Evolutionary conservation across 2,113 vertebrate species (phyloP), one percentile per base, ranked within the genome.

Genomic region (Lycaon pictus): DNA sequence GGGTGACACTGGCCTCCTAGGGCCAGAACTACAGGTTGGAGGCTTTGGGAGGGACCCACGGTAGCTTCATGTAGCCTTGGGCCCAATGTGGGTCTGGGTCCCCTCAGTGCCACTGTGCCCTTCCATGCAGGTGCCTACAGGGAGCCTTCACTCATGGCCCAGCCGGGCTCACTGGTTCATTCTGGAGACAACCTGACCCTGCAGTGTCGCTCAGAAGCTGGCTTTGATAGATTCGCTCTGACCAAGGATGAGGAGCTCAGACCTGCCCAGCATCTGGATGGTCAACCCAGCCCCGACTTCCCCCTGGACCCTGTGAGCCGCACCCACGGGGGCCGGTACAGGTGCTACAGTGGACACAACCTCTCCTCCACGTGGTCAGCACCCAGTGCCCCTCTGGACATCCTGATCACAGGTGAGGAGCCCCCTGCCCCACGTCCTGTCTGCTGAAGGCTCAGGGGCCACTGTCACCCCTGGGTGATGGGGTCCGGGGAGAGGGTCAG

Each of bases 181-280:
- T 1, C 17, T 8, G 69, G 69, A 32, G 5, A 37, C 19, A 29
- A 0, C 0, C 22, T 94, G 65, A 86, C 23, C 10, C 29, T 97
- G 10, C 19, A 0, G 19, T 90, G 92, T 48, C 29, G 0, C 15
- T 82, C 55, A 0, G 56, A 82, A 11, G 6, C 17, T 0, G 0
- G 22, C 3, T 27, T 17, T 29, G 2, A 43, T 72, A 91, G 9
- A 0, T 35, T 74, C 0, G 17, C 55, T 1, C 8, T 51, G 65
- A 82, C 27, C 19, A 76, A 58, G 17, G 56, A 9, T 0, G 0
- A 48, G 0, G 13, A 4, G 7, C 17, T 23, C 37, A 43, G 12
- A 6, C 1, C 0, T 2, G 29, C n/a, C 4, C 3, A 9, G 62
- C 0, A 0, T 20, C 82, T 90, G 0, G 8, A 4, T 0, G 37